These are phyloP conservation scores for Tetropium fuscum DNA, from an alignment of 2,888 invertebrate species.

Conservation along the genomic window DNA sequence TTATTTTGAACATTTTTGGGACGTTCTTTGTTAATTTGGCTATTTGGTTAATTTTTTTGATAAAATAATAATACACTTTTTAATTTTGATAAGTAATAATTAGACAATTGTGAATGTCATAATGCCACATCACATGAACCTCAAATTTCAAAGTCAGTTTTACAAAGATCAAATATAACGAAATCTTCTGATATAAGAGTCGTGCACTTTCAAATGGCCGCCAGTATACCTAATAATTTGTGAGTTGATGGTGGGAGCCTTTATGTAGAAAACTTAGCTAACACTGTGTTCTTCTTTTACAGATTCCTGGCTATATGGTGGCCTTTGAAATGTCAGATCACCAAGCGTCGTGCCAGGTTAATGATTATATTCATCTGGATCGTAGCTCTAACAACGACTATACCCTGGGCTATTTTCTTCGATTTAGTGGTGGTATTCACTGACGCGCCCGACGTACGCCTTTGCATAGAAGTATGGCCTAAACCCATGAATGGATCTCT, in stretches of 20 bases:
- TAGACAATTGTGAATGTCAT: too few relatives aligned
- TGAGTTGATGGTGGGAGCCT: not conserved
- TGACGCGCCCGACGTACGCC: constrained; percentile 79
- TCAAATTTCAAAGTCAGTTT: too few relatives aligned
- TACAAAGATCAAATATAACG: too few relatives aligned
- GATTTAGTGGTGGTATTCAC: constrained; percentile 81
- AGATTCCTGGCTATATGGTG: constrained; percentile 97
- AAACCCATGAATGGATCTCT: constrained; percentile 83
- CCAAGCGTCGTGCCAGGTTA: constrained; percentile 86
- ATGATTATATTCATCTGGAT: constrained; percentile 94
- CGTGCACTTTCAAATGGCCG: not conserved
- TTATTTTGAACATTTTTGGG: too few relatives aligned
- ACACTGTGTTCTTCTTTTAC: constrained; percentile 64
- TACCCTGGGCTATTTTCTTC: constrained; percentile 93
- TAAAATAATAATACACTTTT: too few relatives aligned
- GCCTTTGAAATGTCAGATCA: constrained; percentile 92
- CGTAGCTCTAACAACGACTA: constrained; percentile 84
- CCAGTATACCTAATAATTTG: not conserved
- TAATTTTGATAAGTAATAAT: too few relatives aligned
- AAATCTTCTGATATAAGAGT: too few relatives aligned
- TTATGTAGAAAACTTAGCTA: constrained; percentile 5
- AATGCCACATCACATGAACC: too few relatives aligned
- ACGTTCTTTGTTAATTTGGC: too few relatives aligned
- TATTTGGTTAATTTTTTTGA: too few relatives aligned
- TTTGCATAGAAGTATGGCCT: constrained; percentile 90